Evolutionary conservation across 2,797 vertebrate species (phyloP), one percentile per base, ranked within the genome.

Genomic region (Pteropus rufus): DNA sequence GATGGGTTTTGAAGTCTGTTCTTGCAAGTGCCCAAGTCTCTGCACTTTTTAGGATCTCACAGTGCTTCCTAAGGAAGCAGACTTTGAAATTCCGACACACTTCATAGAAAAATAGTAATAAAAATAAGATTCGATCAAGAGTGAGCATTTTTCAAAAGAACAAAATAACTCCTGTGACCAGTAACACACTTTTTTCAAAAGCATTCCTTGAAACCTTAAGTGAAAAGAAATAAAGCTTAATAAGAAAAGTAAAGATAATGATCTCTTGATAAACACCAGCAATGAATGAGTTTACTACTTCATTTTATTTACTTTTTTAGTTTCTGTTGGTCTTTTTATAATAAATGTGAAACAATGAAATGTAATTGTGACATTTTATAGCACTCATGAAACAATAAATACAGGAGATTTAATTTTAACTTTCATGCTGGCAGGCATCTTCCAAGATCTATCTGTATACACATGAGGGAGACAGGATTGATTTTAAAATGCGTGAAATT

Each of bases 341-440:
- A 93, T 81, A 96, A 85, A 95, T 84, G 70, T 83, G 76, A 94
- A 95, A 73, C 36, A 96, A 88, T 89, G 93, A 96, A 92, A 85
- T 88, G 31, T 95, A 96, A 96, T 85, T 81, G 88, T 1, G 8
- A 58, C 75, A 81, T 93, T 96, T 97, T 94, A 69, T 94, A 87
- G 84, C n/a, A 64, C 34, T 54, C 26, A 26, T 67, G 80, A 88
- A 97, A 88, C 76, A 96, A 75, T 95, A 97, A 94, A 94, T 95
- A 80, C 39, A 83, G 52, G 49, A 72, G 62, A 93, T 96, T 97
- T 96, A 97, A 93, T 97, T 97, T 97, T 96, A 96, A 94, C 95
- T 88, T 96, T 80, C 65, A 91, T 93, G 73, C 94, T 91, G 93
- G 87, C 52, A 89, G 92, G 60, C 85, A 79, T 95, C 69, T 93